Conservation (phyloP, 2,113 vertebrate genomes). For the Lophura nycthemera region DNA sequence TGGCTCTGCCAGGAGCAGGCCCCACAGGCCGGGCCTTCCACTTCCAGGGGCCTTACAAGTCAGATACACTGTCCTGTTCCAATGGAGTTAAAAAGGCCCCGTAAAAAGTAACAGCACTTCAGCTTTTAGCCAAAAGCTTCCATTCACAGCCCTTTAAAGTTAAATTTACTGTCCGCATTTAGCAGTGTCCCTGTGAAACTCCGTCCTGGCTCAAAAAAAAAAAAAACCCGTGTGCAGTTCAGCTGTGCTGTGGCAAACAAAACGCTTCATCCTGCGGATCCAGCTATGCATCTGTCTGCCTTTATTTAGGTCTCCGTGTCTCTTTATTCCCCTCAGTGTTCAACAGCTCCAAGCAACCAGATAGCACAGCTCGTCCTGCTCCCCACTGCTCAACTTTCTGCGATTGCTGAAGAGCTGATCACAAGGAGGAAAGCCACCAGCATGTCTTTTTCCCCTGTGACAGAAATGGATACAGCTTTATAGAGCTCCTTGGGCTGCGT, state of each 20-base stretch:
- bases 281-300: neutral
- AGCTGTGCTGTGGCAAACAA: slow-evolving; percentile 44
- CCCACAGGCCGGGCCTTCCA: slow-evolving; percentile 25
- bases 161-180: slow-evolving; percentile 80
- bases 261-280: slow-evolving; percentile 55
- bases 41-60: slow-evolving; percentile 63
- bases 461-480: neutral
- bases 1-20: neutral
- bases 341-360: neutral
- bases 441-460: rapidly evolving
- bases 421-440: neutral
- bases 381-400: neutral
- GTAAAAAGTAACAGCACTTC: slow-evolving; percentile 78
- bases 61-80: slow-evolving; percentile 77
- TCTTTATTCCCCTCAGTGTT: neutral
- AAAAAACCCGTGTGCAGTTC: slow-evolving; percentile 15
- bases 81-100: slow-evolving; percentile 74
- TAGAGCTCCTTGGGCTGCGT: neutral
- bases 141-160: slow-evolving; percentile 76
- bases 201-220: slow-evolving; percentile 68
- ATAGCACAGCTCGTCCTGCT: neutral
- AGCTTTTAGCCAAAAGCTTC: slow-evolving; percentile 76
- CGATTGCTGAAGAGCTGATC: neutral
- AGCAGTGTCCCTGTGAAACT: slow-evolving; percentile 77
- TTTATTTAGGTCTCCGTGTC: slow-evolving; percentile 24